These are phyloP conservation scores for Carcharodon carcharias DNA, from an alignment of 2,797 vertebrate genomes.

Conservation along the genomic window DNA sequence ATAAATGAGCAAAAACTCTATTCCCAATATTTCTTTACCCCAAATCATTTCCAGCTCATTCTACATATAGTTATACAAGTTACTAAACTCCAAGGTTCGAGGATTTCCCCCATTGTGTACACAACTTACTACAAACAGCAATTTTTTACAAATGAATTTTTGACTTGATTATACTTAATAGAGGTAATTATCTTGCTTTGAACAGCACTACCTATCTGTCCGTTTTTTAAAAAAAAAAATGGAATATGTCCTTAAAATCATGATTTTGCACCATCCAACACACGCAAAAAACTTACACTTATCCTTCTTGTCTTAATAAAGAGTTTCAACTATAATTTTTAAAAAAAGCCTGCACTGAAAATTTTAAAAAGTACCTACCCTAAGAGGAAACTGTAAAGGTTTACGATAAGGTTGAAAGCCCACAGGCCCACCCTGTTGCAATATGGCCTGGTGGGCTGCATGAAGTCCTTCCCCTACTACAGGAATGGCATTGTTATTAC, in stretches of 20 bases:
- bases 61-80: neutral
- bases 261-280: neutral
- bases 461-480: constrained; percentile 91
- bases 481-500: constrained; percentile 84
- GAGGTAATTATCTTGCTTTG: neutral
- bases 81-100: neutral
- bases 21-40: neutral
- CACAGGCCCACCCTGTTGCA: constrained; percentile 93
- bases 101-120: neutral
- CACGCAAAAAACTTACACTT: neutral
- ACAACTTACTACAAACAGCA: too few relatives aligned
- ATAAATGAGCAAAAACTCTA: neutral
- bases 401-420: constrained; percentile 96
- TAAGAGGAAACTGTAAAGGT: constrained; percentile 85
- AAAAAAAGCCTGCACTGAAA: neutral
- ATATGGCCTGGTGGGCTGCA: constrained; percentile 95
- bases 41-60: neutral
- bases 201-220: neutral
- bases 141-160: neutral
- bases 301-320: neutral
- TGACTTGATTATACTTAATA: neutral
- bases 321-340: neutral
- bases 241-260: neutral
- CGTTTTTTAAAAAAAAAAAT: neutral
- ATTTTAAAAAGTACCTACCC: constrained; percentile 60